A percentile compares a stretch with the other conserved stretches of the same genome.
phyloP scores from a whole-genome alignment of 2,888 invertebrate genomes.

The Rhagonycha lutea region DNA sequence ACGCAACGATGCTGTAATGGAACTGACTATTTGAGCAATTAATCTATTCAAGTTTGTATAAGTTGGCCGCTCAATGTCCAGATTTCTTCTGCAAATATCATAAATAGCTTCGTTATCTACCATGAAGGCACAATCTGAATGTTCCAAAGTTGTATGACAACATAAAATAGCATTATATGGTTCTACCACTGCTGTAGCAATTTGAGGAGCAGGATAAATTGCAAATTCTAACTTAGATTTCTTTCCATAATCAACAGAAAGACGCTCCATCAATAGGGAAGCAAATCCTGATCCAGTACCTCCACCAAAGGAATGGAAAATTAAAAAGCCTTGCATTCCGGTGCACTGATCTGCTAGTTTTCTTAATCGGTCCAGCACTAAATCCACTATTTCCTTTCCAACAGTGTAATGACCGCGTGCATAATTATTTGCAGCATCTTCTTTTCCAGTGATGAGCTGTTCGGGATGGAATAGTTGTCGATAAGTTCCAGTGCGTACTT shows the following conservation, averaged over 20 bases:
- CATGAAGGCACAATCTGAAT: too few relatives aligned
- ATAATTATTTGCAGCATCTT: slow-evolving; percentile 85
- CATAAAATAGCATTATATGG: slow-evolving; percentile 68
- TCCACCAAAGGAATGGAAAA: slow-evolving; percentile 91
- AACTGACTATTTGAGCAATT: slow-evolving; percentile 81
- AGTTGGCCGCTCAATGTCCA: slow-evolving; percentile 56
- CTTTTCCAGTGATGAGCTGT: slow-evolving; percentile 86
- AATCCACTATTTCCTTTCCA: slow-evolving; percentile 72
- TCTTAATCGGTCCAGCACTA: slow-evolving; percentile 68
- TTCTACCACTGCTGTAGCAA: slow-evolving; percentile 51
- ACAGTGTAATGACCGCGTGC: slow-evolving; percentile 82
- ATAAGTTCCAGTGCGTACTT: slow-evolving; percentile 69
- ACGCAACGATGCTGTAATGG: slow-evolving; percentile 88
- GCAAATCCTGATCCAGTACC: slow-evolving; percentile 93
- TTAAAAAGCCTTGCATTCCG: slow-evolving; percentile 80
- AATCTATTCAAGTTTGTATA: slow-evolving; percentile 68
- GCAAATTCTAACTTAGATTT: slow-evolving; percentile 45
- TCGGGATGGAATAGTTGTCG: slow-evolving; percentile 87
- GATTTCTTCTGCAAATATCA: too few relatives aligned
- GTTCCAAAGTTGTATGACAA: slow-evolving; percentile 58
- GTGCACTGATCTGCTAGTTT: slow-evolving; percentile 77
- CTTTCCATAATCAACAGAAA: slow-evolving; percentile 79
- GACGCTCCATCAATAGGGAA: slow-evolving; percentile 87
- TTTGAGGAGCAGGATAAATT: slow-evolving; percentile 23
- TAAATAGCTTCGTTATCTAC: too few relatives aligned